Base-by-base conservation (phyloP, 2,797 vertebrate genomes). In the Tenualosa thibaudeaui region DNA sequence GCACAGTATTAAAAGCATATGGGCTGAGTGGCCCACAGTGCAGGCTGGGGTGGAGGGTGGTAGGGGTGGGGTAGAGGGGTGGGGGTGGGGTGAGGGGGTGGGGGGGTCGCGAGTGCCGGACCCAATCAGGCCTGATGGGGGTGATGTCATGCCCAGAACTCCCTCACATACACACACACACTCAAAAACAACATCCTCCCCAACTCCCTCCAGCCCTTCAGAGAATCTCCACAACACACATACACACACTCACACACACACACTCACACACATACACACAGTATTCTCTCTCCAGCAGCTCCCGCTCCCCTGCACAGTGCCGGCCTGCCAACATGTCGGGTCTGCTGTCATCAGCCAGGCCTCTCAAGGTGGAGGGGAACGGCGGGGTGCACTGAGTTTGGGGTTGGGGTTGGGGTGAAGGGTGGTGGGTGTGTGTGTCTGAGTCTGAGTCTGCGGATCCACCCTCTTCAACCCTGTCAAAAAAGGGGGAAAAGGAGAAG, bases 1-100 rank as follows among this genome's bases (percentile, higher is more conserved):
- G 91, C 93, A 91, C 88, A 92, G 90, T 95, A 95, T 95, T 95
- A 93, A 95, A 96, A 92, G 93, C 95, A 95, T 94, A 95, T 95
- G 95, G 92, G 89, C 89, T 95, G 95, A 92, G 89, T 89, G 81
- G 89, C 90, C 91, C 90, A 49, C 85, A 91, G 89, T 53, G 51
- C 71, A 26, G 24, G 17, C 54, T 22, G 19, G 62, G 78, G 31
- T 17, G 50, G 43, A 3, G 56, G 62, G n/a, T 49, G 31, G 60
- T 24, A 5, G 93, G 93, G 91, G 85, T 83, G 43, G 91, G 91
- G 89, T 31, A 31, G 81, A 90, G 89, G 92, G 60, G 46, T 15
- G 10, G 62, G 24, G 24, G 24, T 37, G 49, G 51, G 65, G 37
- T 15, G 3, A 75, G 91, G 90, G 88, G 91, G 88, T 89, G 88